These are phyloP conservation scores for Nomada fucata DNA, from an alignment of 2,888 invertebrate species.

Conservation along the genomic window DNA sequence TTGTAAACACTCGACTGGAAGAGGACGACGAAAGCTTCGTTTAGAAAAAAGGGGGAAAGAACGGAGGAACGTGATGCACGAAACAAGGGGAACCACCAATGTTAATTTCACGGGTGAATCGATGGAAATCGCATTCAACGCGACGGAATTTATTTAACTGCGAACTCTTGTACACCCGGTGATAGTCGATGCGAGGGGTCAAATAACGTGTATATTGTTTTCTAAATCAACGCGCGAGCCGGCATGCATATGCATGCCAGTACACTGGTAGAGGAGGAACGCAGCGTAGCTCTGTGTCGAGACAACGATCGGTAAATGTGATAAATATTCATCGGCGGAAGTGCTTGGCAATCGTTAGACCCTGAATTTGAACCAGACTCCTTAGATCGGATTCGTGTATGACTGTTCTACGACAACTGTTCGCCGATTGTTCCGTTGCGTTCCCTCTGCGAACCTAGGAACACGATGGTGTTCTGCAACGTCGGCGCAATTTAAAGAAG, in stretches of 20 bases:
- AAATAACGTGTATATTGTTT: slow-evolving; percentile 56
- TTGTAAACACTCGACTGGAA: not conserved
- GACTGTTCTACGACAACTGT: slow-evolving; percentile 5
- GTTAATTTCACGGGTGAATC: slow-evolving; percentile 49
- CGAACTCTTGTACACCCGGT: slow-evolving; percentile 21
- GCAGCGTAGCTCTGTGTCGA: slow-evolving; percentile 18
- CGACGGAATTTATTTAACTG: slow-evolving; percentile 52
- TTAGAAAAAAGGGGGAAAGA: not conserved
- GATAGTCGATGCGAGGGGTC: slow-evolving; percentile 34
- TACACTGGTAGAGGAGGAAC: not conserved
- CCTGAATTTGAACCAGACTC: slow-evolving; percentile 49
- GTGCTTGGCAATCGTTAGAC: slow-evolving; percentile 53
- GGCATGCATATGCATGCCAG: slow-evolving; percentile 46
- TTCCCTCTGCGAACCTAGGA: not conserved
- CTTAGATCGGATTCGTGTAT: slow-evolving; percentile 12
- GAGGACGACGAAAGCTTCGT: not conserved
- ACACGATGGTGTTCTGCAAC: not conserved
- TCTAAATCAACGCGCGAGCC: slow-evolving; percentile 40
- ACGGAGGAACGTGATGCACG: not conserved
- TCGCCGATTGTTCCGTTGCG: slow-evolving; percentile 12
- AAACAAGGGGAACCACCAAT: slow-evolving; percentile 58
- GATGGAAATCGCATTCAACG: slow-evolving; percentile 54
- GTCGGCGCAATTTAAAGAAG: not conserved
- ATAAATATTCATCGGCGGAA: slow-evolving; percentile 63
- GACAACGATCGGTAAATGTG: slow-evolving; percentile 44